Conservation (phyloP, 2,797 vertebrate genomes). For the Bradypodion ventrale region DNA sequence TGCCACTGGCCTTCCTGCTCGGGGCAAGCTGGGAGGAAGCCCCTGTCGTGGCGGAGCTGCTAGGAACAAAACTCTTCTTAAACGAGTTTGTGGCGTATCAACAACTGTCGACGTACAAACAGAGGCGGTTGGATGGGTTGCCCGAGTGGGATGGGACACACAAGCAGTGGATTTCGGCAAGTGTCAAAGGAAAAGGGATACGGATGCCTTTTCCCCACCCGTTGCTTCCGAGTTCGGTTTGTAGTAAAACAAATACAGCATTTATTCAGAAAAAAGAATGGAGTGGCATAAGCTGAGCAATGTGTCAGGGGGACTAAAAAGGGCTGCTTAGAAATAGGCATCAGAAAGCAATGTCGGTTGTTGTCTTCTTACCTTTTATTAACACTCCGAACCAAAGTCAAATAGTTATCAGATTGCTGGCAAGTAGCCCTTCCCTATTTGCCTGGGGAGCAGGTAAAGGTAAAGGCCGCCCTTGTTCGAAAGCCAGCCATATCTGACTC, state of each 20-base stretch:
- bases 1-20: conserved; percentile 94
- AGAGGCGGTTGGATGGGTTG: conserved; percentile 78
- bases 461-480: no score
- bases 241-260: conserved; percentile 9
- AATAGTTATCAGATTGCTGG: not conserved
- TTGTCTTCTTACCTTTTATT: not conserved
- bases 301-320: not conserved
- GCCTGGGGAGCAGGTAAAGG: no score
- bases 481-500: no score
- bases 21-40: conserved; percentile 87
- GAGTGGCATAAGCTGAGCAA: not conserved
- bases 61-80: conserved; percentile 93
- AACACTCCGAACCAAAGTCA: no score
- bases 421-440: no score
- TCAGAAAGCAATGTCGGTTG: not conserved
- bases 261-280: conserved; percentile 14
- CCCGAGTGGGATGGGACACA: conserved; percentile 70
- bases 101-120: conserved; percentile 81
- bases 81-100: conserved; percentile 95
- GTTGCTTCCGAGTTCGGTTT: not conserved
- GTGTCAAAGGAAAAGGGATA: not conserved
- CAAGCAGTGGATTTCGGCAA: conserved; percentile 88
- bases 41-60: conserved; percentile 85
- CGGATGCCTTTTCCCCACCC: no score
- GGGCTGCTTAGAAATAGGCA: not conserved